These are phyloP conservation scores for Zoanthus sansibaricus DNA, from an alignment of 92 coral and sea anemone genomes.

Conservation along the genomic window DNA sequence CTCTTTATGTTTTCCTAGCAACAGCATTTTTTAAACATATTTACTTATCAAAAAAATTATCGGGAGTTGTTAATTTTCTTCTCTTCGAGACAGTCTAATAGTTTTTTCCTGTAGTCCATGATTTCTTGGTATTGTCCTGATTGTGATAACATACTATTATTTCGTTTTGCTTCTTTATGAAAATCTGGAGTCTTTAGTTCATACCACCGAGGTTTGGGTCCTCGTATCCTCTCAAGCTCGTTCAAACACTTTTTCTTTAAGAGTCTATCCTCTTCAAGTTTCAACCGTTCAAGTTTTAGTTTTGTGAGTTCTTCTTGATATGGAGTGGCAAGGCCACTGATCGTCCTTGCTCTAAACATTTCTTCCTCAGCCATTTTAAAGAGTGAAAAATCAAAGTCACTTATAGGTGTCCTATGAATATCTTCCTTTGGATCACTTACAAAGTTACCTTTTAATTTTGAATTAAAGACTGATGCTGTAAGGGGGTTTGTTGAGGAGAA, in stretches of 20 bases:
- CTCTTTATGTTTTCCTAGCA: too few species aligned
- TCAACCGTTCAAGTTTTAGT: conserved; percentile 78
- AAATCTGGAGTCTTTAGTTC: conserved; percentile 91
- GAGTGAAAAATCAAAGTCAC: conserved; percentile 82
- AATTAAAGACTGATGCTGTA: conserved; percentile 84
- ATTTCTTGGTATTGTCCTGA: conserved; percentile 92
- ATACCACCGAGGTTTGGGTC: conserved; percentile 96
- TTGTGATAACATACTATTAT: conserved; percentile 81
- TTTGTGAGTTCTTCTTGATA: conserved; percentile 86
- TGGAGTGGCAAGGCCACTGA: conserved; percentile 92
- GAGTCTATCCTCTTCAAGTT: conserved; percentile 88
- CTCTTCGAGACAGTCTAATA: conserved; percentile 79
- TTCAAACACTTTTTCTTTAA: conserved; percentile 71
- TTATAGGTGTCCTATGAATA: conserved; percentile 78
- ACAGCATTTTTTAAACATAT: neutral
- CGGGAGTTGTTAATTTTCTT: conserved; percentile 51
- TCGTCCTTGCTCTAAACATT: conserved; percentile 88
- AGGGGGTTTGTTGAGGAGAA: conserved; percentile 79
- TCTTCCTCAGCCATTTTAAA: conserved; percentile 87
- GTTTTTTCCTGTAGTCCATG: conserved; percentile 86
- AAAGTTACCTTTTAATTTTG: conserved; percentile 78
- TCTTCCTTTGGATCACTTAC: conserved; percentile 75
- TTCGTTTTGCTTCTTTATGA: conserved; percentile 87
- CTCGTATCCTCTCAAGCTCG: conserved; percentile 93
- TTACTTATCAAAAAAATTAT: neutral